phyloP scores from a whole-genome alignment of 2,888 invertebrate species.

The Leptura quadrifasciata region DNA sequence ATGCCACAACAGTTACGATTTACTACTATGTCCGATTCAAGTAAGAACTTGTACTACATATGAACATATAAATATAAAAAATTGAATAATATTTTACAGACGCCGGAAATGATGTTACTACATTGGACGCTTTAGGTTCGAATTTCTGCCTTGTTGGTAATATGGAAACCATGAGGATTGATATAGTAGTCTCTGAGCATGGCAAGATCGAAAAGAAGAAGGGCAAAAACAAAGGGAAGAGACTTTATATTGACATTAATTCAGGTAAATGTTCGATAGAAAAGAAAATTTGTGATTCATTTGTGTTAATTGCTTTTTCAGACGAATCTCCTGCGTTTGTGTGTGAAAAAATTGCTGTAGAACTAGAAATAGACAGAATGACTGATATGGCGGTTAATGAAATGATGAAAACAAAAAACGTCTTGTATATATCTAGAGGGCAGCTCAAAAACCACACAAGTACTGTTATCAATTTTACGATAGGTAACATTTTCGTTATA shows the following conservation, averaged over 20 bases:
- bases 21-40: constrained; percentile 70
- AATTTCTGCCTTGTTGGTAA: constrained; percentile 89
- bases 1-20: constrained; percentile 89
- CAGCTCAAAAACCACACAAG: constrained; percentile 94
- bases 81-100: constrained; percentile 64
- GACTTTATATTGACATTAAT: constrained; percentile 67
- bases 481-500: constrained; percentile 59
- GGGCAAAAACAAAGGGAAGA: constrained; percentile 72
- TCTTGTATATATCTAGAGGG: constrained; percentile 89
- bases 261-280: constrained; percentile 56
- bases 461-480: constrained; percentile 91
- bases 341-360: constrained; percentile 93
- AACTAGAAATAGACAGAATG: constrained; percentile 92
- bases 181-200: constrained; percentile 95
- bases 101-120: constrained; percentile 78
- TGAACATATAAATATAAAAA: constrained; percentile 8
- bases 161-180: constrained; percentile 92
- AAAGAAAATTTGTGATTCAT: neutral
- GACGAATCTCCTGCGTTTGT: constrained; percentile 92
- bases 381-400: constrained; percentile 93
- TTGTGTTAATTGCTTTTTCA: constrained; percentile 22
- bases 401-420: constrained; percentile 87
- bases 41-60: constrained; percentile 59
- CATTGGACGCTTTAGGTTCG: constrained; percentile 91
- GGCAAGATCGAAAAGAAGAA: constrained; percentile 80